phyloP scores from a whole-genome alignment of 2,797 vertebrate species.

The Pseudocheirus occidentalis region DNA sequence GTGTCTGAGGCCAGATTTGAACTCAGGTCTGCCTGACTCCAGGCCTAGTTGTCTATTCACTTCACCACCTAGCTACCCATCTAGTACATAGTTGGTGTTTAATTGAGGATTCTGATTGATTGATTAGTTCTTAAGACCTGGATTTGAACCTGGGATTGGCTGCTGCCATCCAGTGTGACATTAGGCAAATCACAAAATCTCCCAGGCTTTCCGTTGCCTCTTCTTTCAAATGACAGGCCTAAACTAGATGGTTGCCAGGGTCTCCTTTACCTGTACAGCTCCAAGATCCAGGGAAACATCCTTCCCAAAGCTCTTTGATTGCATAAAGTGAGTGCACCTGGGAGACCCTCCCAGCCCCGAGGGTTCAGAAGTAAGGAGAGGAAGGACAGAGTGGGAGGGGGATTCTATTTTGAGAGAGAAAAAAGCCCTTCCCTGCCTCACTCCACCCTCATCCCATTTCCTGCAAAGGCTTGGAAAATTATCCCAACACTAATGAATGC shows the following conservation, averaged over 20 bases:
- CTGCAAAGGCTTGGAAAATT: background rate
- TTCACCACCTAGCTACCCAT: background rate
- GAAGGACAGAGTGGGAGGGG: background rate
- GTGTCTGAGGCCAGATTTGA: background rate
- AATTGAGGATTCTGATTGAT: background rate
- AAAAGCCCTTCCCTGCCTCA: background rate
- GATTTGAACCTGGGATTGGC: background rate
- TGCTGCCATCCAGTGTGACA: background rate
- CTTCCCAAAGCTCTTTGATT: background rate
- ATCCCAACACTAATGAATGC: background rate
- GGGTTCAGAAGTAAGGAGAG: background rate
- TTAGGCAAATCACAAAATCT: background rate
- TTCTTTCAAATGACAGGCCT: background rate
- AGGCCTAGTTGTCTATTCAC: background rate
- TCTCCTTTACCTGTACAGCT: background rate
- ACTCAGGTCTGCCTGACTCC: background rate
- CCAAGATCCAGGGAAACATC: background rate
- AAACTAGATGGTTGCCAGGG: background rate
- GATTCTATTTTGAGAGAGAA: background rate
- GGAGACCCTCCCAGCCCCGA: background rate
- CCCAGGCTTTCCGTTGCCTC: background rate
- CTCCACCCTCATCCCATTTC: background rate
- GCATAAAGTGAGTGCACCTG: background rate
- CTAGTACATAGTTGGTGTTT: background rate
- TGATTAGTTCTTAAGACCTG: background rate